Evolutionary conservation across 1,140 invertebrate genomes (phyloP).

Genomic region (Dinothrombium tinctorium): DNA sequence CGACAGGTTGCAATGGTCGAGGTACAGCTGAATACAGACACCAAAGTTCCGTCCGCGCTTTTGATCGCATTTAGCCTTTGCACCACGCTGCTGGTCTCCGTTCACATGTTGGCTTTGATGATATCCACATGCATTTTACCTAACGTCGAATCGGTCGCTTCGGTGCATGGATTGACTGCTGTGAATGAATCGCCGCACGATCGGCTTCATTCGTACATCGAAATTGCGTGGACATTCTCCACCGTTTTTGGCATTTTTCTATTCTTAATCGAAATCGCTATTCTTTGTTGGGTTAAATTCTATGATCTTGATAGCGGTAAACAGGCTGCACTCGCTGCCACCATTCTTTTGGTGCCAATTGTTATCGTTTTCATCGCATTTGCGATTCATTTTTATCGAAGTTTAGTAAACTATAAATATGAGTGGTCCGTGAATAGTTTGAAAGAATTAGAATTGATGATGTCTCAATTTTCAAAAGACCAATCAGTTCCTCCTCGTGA

Average conservation of each 20-base stretch:
- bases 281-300: slow-evolving; percentile 50
- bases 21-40: slow-evolving; percentile 15
- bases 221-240: slow-evolving; percentile 88
- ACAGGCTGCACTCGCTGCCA: slow-evolving; percentile 14
- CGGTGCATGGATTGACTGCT: slow-evolving; percentile 12
- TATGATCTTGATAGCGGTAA: slow-evolving; percentile 2
- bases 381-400: slow-evolving; percentile 77
- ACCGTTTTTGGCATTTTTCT: slow-evolving; percentile 74
- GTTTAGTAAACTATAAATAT: slow-evolving; percentile 65
- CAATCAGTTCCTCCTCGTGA: no score
- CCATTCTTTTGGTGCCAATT: slow-evolving; percentile 66
- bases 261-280: slow-evolving; percentile 79
- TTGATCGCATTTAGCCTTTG: slow-evolving; percentile 80
- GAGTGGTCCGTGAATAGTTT: slow-evolving; percentile 58
- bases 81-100: slow-evolving; percentile 81
- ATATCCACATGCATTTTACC: slow-evolving; percentile 93
- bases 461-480: slow-evolving; percentile 41
- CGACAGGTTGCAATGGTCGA: slow-evolving; percentile 32
- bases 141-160: slow-evolving; percentile 27
- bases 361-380: slow-evolving; percentile 71
- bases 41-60: slow-evolving; percentile 47
- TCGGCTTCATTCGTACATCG: slow-evolving; percentile 44
- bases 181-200: slow-evolving; percentile 26
- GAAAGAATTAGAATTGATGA: slow-evolving; percentile 52
- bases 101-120: slow-evolving; percentile 94